phyloP scores from a whole-genome alignment of 2,888 invertebrate genomes.

The Barypeithes pellucidus region DNA sequence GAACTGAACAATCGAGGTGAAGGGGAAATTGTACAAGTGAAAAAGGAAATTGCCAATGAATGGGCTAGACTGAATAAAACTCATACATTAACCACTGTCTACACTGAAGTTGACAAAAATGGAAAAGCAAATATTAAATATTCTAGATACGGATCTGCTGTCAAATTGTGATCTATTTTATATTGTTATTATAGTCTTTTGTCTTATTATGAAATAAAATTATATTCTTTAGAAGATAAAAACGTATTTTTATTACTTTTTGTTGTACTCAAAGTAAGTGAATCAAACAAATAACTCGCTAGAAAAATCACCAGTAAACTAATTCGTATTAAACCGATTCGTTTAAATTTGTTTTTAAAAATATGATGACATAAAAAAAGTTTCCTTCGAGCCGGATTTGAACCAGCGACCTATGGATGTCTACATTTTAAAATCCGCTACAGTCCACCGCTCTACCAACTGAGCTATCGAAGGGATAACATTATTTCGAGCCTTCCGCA shows the following conservation, averaged over 20 bases:
- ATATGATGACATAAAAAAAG: too few relatives aligned
- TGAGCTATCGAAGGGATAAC: constrained; percentile 69
- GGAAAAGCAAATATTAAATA: constrained; percentile 47
- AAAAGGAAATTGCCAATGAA: constrained; percentile 44
- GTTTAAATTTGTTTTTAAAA: too few relatives aligned
- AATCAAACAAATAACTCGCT: too few relatives aligned
- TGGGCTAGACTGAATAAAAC: constrained; percentile 32
- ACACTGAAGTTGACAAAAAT: constrained; percentile 44
- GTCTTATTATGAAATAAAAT: constrained; percentile 13
- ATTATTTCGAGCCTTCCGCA: too few relatives aligned
- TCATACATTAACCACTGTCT: constrained; percentile 18
- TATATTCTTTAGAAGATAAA: constrained; percentile 6
- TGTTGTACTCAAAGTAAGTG: too few relatives aligned
- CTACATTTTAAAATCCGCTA: constrained; percentile 54
- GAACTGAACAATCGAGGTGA: constrained; percentile 54
- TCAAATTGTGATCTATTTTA: constrained; percentile 38
- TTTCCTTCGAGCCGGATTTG: constrained; percentile 67
- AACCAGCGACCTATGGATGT: constrained; percentile 75
- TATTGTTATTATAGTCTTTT: constrained; percentile 21
- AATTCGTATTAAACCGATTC: too few relatives aligned
- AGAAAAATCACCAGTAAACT: too few relatives aligned
- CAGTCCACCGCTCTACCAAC: constrained; percentile 69
- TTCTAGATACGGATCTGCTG: constrained; percentile 27
- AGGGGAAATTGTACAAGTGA: constrained; percentile 41
- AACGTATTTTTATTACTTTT: neutral